Evolutionary conservation across 2,888 invertebrate species (phyloP).

Genomic region (Folsomia manolachei): DNA sequence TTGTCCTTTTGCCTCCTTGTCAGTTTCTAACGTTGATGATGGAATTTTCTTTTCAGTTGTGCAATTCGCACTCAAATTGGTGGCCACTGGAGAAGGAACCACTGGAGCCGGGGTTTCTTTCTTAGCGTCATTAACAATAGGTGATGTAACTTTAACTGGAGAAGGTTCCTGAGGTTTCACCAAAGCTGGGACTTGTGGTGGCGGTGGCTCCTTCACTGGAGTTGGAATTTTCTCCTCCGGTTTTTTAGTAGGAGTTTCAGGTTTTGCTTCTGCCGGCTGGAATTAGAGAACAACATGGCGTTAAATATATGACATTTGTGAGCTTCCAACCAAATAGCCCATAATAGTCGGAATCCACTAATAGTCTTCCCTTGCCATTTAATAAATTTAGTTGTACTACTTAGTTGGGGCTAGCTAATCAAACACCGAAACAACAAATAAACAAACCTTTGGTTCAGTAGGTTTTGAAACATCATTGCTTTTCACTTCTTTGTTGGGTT

Average conservation of each 20-base stretch:
- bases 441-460: slow-evolving; percentile 15
- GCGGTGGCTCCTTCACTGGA: slow-evolving; percentile 22
- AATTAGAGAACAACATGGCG: no score
- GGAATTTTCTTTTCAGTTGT: slow-evolving; percentile 28
- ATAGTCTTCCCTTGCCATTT: no score
- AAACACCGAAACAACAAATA: background rate
- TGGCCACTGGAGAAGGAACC: background rate
- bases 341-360: no score
- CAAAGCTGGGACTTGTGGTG: background rate
- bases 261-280: slow-evolving; percentile 24
- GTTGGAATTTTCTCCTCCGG: slow-evolving; percentile 25
- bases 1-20: slow-evolving; percentile 27
- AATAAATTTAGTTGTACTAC: no score
- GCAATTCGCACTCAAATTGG: background rate
- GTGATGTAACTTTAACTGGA: slow-evolving; percentile 21
- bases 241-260: slow-evolving; percentile 17
- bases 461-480: slow-evolving; percentile 19
- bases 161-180: slow-evolving; percentile 16
- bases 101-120: slow-evolving; percentile 33
- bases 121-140: slow-evolving; percentile 30
- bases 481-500: slow-evolving; percentile 16
- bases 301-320: no score
- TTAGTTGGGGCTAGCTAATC: no score
- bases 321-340: no score
- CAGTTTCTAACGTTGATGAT: slow-evolving; percentile 17